Conservation (phyloP, 2,797 vertebrate genomes). For the Neomorphus geoffroyi region DNA sequence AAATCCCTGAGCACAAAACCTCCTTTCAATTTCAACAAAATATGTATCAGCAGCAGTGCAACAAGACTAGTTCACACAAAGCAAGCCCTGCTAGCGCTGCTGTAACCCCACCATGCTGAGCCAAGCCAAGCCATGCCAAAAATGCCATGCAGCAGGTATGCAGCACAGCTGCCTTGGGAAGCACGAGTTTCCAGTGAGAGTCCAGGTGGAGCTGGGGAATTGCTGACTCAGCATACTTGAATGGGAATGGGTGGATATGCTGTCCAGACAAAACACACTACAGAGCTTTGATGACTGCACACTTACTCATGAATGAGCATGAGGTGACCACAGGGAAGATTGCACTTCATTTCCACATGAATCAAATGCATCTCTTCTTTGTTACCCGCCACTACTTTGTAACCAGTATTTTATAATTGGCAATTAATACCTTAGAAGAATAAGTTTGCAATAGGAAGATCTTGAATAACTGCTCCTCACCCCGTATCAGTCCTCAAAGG, state of each 20-base stretch:
- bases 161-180: neutral
- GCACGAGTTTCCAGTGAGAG: neutral
- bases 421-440: neutral
- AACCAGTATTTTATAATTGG: neutral
- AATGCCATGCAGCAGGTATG: neutral
- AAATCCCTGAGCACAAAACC: neutral
- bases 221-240: accelerated
- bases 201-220: conserved; percentile 50
- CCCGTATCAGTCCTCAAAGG: neutral
- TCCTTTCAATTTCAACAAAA: neutral
- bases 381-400: neutral
- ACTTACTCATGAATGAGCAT: neutral
- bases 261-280: neutral
- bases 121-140: conserved; percentile 26
- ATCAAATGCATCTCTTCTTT: neutral
- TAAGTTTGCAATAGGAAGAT: neutral
- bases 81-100: neutral
- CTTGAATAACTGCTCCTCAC: neutral
- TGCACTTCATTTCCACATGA: neutral
- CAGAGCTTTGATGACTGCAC: accelerated
- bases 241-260: neutral
- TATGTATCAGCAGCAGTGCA: neutral
- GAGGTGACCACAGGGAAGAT: neutral
- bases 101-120: accelerated
- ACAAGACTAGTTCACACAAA: neutral